phyloP scores from a whole-genome alignment of 1,140 invertebrate species.

The Philaenus spumarius region DNA sequence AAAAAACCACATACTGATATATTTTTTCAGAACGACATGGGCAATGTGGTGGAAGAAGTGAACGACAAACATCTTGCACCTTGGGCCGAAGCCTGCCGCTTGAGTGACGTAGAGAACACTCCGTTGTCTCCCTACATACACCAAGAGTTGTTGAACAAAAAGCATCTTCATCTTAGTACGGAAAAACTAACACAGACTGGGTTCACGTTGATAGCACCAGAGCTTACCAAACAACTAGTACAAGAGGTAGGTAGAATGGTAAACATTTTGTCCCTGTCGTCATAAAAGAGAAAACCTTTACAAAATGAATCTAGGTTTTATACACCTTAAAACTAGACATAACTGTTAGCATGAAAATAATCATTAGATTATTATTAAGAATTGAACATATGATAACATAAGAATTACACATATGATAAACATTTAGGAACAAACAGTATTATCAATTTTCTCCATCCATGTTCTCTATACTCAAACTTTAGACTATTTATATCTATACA shows the following conservation, averaged over 20 bases:
- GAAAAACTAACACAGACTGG: slow-evolving; percentile 52
- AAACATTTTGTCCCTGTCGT: slow-evolving; percentile 1
- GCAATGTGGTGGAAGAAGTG: slow-evolving; percentile 68
- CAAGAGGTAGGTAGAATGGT: slow-evolving; percentile 51
- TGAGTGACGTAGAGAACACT: slow-evolving; percentile 69
- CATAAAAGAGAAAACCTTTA: no score
- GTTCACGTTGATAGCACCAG: slow-evolving; percentile 49
- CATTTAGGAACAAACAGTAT: no score
- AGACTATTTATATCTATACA: slow-evolving; percentile 7
- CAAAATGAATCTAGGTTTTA: no score
- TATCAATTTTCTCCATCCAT: no score
- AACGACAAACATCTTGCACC: slow-evolving; percentile 88
- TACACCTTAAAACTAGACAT: no score
- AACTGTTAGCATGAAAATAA: no score
- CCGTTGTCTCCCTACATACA: slow-evolving; percentile 82
- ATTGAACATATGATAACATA: no score
- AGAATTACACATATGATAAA: no score
- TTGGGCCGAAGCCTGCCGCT: slow-evolving; percentile 78
- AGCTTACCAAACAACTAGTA: slow-evolving; percentile 51
- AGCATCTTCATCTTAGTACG: slow-evolving; percentile 69
- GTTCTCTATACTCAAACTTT: neutral
- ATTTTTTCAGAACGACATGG: no score
- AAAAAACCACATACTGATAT: no score
- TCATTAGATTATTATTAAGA: no score
- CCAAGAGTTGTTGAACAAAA: slow-evolving; percentile 69